These are phyloP conservation scores for Eunapius fragilis DNA, from an alignment of 37 sponge, comb jelly and placozoan species.

Conservation along the genomic window DNA sequence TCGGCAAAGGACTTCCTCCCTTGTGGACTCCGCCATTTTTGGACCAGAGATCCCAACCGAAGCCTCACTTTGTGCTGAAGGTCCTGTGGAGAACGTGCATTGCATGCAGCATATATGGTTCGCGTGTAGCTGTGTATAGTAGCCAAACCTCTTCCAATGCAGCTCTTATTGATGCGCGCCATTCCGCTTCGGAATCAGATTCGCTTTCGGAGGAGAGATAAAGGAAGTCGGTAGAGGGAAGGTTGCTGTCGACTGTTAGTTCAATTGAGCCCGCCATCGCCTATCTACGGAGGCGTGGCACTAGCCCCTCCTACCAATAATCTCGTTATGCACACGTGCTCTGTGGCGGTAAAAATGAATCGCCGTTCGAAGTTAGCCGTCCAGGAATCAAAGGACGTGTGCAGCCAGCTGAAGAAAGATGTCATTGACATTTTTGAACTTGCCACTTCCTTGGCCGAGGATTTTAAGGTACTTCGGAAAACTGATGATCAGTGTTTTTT, in stretches of 20 bases:
- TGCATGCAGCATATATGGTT: neutral
- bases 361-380: neutral
- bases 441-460: slow-evolving; percentile 12
- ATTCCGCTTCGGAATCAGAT: neutral
- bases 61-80: neutral
- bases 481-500: neutral
- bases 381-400: neutral
- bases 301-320: neutral
- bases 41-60: neutral
- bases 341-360: neutral
- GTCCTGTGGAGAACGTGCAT: neutral
- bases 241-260: neutral
- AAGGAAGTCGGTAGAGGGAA: neutral
- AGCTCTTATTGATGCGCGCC: neutral
- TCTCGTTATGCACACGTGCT: neutral
- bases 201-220: neutral
- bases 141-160: neutral
- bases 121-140: neutral
- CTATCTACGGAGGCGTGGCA: neutral
- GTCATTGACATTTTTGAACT: slow-evolving; percentile 3
- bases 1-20: neutral
- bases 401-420: slow-evolving; percentile 4
- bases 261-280: neutral
- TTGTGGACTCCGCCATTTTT: neutral
- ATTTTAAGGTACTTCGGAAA: slow-evolving; percentile 1